phyloP scores from a whole-genome alignment of 2,888 invertebrate genomes.

The Danaus chrysippus region DNA sequence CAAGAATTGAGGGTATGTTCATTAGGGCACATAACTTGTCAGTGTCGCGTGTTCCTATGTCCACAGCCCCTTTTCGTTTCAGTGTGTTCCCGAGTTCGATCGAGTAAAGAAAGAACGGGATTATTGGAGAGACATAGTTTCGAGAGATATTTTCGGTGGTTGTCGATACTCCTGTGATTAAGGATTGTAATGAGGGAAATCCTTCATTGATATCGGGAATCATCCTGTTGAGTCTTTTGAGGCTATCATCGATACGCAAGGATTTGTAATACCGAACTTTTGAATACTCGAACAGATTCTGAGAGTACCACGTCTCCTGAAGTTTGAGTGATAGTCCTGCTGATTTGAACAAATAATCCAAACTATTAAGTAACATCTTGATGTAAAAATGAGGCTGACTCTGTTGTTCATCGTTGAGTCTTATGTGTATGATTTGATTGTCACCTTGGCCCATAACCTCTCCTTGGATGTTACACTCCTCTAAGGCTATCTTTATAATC shows the following conservation, averaged over 20 bases:
- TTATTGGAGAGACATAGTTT: slow-evolving; percentile 5
- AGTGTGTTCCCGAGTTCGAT: neutral
- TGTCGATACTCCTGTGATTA: slow-evolving; percentile 4
- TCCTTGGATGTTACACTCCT: too few relatives aligned
- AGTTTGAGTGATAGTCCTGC: slow-evolving; percentile 1
- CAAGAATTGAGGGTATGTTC: slow-evolving; percentile 7
- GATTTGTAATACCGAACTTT: slow-evolving; percentile 5
- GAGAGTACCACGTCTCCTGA: slow-evolving; percentile 10
- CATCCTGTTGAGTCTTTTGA: neutral
- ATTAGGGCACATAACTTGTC: slow-evolving; percentile 6
- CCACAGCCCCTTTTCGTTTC: neutral
- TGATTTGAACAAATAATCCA: neutral
- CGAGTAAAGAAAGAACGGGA: slow-evolving; percentile 2
- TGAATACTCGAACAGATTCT: slow-evolving; percentile 10
- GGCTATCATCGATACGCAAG: slow-evolving; percentile 4
- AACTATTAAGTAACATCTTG: slow-evolving; percentile 2
- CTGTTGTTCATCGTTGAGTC: too few relatives aligned
- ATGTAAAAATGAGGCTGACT: slow-evolving; percentile 5
- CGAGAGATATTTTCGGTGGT: slow-evolving; percentile 6
- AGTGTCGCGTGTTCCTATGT: too few relatives aligned
- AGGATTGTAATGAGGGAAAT: slow-evolving; percentile 3
- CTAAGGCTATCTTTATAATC: too few relatives aligned
- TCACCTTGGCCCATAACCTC: too few relatives aligned
- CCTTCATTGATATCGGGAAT: slow-evolving; percentile 9
- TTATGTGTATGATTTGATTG: too few relatives aligned